Evolutionary conservation across 2,888 invertebrate species (phyloP).

Genomic region (Xestia xanthographa): DNA sequence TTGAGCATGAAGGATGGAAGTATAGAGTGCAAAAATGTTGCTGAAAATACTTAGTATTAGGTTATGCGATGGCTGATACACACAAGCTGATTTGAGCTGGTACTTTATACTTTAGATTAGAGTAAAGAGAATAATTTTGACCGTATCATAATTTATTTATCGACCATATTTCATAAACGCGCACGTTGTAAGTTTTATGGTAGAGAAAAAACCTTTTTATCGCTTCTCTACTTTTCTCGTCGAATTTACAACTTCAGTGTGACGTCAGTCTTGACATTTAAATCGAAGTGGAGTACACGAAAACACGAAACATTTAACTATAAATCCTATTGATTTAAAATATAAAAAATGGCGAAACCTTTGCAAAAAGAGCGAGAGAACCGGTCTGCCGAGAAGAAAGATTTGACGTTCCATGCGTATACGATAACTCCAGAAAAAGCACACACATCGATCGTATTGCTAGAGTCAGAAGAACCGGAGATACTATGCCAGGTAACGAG

Average conservation of each 20-base stretch:
- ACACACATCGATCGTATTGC: conserved; percentile 84
- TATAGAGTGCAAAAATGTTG: background rate
- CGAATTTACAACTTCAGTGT: background rate
- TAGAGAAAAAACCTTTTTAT: background rate
- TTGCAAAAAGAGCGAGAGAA: conserved; percentile 86
- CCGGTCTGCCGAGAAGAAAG: conserved; percentile 85
- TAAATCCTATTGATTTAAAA: conserved; percentile 19
- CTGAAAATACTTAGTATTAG: background rate
- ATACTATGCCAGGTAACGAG: conserved; percentile 85
- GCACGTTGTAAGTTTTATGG: background rate
- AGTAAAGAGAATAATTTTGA: background rate
- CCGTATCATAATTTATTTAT: background rate
- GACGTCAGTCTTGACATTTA: conserved; percentile 20
- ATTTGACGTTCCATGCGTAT: conserved; percentile 83
- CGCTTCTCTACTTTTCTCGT: background rate
- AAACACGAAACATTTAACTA: background rate
- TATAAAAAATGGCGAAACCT: conserved; percentile 79
- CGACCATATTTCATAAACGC: background rate
- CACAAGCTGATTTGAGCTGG: background rate
- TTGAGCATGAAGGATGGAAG: conserved; percentile 10
- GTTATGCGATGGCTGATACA: background rate
- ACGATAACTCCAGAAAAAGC: conserved; percentile 86
- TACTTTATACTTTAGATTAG: background rate
- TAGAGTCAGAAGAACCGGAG: conserved; percentile 84
- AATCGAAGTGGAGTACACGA: background rate